A percentile compares a stretch with the other conserved stretches of the same genome.
phyloP scores from a whole-genome alignment of 1,140 invertebrate species.

The Bombus superbus region DNA sequence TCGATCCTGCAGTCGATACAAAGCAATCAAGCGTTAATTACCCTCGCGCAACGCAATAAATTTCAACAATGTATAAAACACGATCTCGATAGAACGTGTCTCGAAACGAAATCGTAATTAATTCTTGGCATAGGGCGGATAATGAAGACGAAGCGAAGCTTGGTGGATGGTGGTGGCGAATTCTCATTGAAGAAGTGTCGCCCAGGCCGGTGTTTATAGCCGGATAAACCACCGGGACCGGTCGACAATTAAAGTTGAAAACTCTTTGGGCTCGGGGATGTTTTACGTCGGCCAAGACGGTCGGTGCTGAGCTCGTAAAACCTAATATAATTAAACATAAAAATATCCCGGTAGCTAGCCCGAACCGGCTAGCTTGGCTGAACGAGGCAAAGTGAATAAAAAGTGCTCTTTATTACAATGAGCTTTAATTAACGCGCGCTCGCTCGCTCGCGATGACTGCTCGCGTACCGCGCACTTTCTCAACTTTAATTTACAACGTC shows the following conservation, averaged over 20 bases:
- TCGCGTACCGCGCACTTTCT: slow-evolving; percentile 69
- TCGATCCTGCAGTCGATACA: background rate
- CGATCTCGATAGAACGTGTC: background rate
- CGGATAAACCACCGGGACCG: slow-evolving; percentile 59
- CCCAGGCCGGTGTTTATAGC: slow-evolving; percentile 52
- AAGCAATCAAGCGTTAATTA: background rate
- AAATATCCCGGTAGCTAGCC: slow-evolving; percentile 64
- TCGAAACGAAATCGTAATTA: slow-evolving; percentile 13
- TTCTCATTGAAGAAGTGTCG: slow-evolving; percentile 35
- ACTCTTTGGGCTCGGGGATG: slow-evolving; percentile 53
- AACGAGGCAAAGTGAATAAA: slow-evolving; percentile 73
- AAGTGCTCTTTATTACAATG: slow-evolving; percentile 78
- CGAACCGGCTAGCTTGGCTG: slow-evolving; percentile 52
- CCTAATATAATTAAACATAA: slow-evolving; percentile 75
- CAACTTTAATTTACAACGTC: slow-evolving; percentile 75
- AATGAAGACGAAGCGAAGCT: slow-evolving; percentile 36
- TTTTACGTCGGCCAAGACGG: slow-evolving; percentile 68
- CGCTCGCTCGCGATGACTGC: slow-evolving; percentile 63
- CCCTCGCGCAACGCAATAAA: background rate
- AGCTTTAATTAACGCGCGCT: slow-evolving; percentile 76
- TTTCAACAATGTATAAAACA: background rate
- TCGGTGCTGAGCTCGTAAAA: slow-evolving; percentile 66
- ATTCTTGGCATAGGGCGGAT: background rate
- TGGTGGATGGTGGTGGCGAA: slow-evolving; percentile 4
- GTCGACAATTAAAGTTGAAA: slow-evolving; percentile 72